Evolutionary conservation across 2,797 vertebrate genomes (phyloP).

Genomic region (Esox lucius): DNA sequence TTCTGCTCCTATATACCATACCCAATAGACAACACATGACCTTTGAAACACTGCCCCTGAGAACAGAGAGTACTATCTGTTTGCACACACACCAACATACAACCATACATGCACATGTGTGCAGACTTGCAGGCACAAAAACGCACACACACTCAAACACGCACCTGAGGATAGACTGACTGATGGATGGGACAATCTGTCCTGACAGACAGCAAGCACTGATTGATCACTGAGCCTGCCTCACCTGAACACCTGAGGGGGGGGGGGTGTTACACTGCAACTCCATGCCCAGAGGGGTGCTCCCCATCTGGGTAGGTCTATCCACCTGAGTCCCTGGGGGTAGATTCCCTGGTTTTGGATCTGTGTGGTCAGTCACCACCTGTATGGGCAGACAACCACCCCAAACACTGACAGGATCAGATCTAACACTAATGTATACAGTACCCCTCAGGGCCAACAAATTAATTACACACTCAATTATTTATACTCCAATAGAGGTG

Average conservation of each 20-base stretch:
- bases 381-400: constrained; percentile 25
- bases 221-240: constrained; percentile 68
- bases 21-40: too few relatives aligned
- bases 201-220: constrained; percentile 62
- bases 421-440: constrained; percentile 23
- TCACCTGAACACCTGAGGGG: constrained; percentile 73
- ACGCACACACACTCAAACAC: neutral
- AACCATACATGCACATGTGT: too few relatives aligned
- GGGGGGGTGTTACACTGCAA: constrained; percentile 44
- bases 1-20: too few relatives aligned
- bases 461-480: constrained; percentile 68
- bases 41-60: too few relatives aligned
- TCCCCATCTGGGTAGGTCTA: constrained; percentile 44
- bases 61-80: too few relatives aligned
- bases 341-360: constrained; percentile 46
- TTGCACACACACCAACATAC: too few relatives aligned
- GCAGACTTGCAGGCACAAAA: too few relatives aligned
- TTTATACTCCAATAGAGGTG: constrained; percentile 53
- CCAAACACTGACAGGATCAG: constrained; percentile 23
- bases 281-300: constrained; percentile 45
- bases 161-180: constrained; percentile 29
- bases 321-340: constrained; percentile 68
- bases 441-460: constrained; percentile 42
- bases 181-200: constrained; percentile 69
- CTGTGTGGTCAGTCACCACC: constrained; percentile 53